Evolutionary conservation across 2,888 invertebrate species (phyloP), one percentile per base, ranked within the genome.

Genomic region (Parochlus steinenii): DNA sequence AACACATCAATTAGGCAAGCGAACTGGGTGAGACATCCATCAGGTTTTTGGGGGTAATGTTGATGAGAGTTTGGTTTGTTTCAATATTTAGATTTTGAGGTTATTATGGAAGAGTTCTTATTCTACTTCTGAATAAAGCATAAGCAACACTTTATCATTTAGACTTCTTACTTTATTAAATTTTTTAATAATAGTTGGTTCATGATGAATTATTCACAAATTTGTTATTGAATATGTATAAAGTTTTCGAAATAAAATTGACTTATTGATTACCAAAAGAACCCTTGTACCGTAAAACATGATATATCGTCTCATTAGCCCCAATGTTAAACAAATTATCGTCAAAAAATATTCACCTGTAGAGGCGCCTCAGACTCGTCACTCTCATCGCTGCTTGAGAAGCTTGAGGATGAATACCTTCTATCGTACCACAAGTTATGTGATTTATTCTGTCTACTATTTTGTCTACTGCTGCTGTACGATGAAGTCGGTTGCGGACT

Each of bases 351-450:
- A 16, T 18, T 41, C 44, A 47, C 50, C 48, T 48, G 45, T 43
- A 46, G 43, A 27, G 48, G 45, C 40, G 44, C 46, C 42, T 48
- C 48, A 23, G 48, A 48, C 41, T 48, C 48, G 39, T 46, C 45
- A 40, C 48, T 49, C 39, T 50, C 50, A 41, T 50, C 50, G 39
- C 48, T 48, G 39, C 48, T 49, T 5, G 50, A 48, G 42, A 43
- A 50, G 25, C 48, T 47, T 15, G 48, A 44, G 11, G 48, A 48
- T 14, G 47, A 48, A 39, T 45, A 47, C 24, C 42, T 30, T n/a
- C 28, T 10, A 18, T 40, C 34, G 14, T 26, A 27, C 27, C 37
- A 40, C 15, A 33, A 11, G 25, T 31, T 27, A 18, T 32, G 30
- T 25, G 34, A 32, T 32, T 19, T 25, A 20, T 10, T 38, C 11